Conservation (phyloP, 2,888 invertebrate species). For the Lapara coniferarum region DNA sequence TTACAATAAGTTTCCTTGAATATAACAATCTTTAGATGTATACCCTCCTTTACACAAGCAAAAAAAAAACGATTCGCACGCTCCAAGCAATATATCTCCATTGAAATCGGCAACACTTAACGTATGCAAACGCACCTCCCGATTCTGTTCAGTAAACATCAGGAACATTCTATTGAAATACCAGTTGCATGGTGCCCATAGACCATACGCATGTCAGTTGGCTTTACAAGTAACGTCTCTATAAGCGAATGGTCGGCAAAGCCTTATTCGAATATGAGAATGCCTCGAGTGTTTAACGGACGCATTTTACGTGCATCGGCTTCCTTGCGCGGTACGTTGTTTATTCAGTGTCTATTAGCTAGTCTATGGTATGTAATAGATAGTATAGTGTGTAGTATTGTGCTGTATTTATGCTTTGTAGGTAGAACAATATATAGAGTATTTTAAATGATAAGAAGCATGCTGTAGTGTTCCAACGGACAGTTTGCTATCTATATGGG, state of each 20-base stretch:
- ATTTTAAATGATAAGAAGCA: too few relatives aligned
- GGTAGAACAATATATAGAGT: too few relatives aligned
- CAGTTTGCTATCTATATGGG: too few relatives aligned
- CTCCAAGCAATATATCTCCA: conserved; percentile 6
- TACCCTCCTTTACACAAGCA: too few relatives aligned
- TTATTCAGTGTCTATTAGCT: conserved; percentile 28
- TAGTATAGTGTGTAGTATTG: background rate
- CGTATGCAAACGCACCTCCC: conserved; percentile 26
- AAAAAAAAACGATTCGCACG: background rate
- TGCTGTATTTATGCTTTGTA: background rate
- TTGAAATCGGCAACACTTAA: conserved; percentile 26
- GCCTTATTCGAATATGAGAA: conserved; percentile 65
- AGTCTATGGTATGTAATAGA: conserved; percentile 17
- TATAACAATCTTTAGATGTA: too few relatives aligned
- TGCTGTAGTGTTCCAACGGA: too few relatives aligned
- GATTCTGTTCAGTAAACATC: conserved; percentile 48
- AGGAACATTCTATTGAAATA: conserved; percentile 68
- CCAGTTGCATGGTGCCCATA: conserved; percentile 48
- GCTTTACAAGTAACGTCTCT: conserved; percentile 70
- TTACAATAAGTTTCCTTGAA: too few relatives aligned
- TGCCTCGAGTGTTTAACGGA: conserved; percentile 57
- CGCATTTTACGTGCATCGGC: conserved; percentile 50
- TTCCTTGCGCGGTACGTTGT: conserved; percentile 30
- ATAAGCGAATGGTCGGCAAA: conserved; percentile 62
- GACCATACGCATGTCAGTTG: conserved; percentile 65